phyloP scores from a whole-genome alignment of 2,888 invertebrate genomes.

The Euplexia lucipara region DNA sequence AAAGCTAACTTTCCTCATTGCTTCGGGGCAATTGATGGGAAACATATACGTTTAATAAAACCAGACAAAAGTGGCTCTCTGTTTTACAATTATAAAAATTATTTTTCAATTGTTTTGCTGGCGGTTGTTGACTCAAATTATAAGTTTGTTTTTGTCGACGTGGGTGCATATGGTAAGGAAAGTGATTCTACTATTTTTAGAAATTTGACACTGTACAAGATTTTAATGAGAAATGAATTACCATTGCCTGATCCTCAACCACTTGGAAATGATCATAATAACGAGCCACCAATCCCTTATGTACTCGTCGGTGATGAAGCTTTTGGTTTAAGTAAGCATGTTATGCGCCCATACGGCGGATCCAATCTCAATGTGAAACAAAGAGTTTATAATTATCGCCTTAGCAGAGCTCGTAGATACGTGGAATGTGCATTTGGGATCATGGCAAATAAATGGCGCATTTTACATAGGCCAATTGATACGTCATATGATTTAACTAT shows the following conservation, averaged over 20 bases:
- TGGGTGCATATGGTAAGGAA: too few relatives aligned
- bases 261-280: conserved; percentile 23
- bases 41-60: conserved; percentile 24
- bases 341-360: conserved; percentile 3
- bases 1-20: conserved; percentile 51
- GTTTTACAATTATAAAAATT: conserved; percentile 44
- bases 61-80: conserved; percentile 44
- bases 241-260: conserved; percentile 16
- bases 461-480: conserved; percentile 49
- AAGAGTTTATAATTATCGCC: too few relatives aligned
- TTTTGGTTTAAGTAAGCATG: too few relatives aligned
- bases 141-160: conserved; percentile 42
- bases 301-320: conserved; percentile 11
- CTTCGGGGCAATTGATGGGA: conserved; percentile 29
- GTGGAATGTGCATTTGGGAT: conserved; percentile 42
- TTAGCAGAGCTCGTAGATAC: conserved; percentile 40
- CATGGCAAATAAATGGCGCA: conserved; percentile 41
- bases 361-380: too few relatives aligned
- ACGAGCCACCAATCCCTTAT: conserved; percentile 13
- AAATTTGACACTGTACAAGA: conserved; percentile 56
- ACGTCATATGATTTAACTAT: conserved; percentile 42
- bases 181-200: conserved; percentile 47
- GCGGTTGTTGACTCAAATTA: conserved; percentile 51
- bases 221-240: conserved; percentile 48
- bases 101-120: conserved; percentile 46